phyloP scores from a whole-genome alignment of 2,113 vertebrate genomes.

The Pituophis catenifer region DNA sequence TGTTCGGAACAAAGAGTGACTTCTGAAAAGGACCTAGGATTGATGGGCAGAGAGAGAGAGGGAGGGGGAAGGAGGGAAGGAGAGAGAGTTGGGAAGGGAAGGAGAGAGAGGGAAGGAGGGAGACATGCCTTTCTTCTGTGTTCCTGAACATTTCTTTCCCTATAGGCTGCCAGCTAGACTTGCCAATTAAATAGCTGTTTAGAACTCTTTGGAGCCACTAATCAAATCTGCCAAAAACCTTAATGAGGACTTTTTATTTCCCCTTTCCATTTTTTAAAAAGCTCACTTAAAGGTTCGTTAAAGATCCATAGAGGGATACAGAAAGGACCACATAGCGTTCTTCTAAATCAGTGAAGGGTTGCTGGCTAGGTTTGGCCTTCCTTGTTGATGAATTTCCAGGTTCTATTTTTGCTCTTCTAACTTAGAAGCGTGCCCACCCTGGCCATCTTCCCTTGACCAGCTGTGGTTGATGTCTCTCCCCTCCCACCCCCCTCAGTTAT shows the following conservation, averaged over 20 bases:
- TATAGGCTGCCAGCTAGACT: conserved; percentile 33
- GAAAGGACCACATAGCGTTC: neutral
- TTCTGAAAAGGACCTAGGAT: neutral
- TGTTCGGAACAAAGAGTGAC: neutral
- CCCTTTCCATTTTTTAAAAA: conserved; percentile 43
- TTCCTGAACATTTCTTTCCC: neutral
- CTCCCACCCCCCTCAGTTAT: neutral
- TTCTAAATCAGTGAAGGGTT: neutral
- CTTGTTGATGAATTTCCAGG: neutral
- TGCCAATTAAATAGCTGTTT: conserved; percentile 48
- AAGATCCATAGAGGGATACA: conserved; percentile 36
- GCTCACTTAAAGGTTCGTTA: conserved; percentile 59
- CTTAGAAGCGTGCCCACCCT: neutral
- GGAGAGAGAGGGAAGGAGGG: too few relatives aligned
- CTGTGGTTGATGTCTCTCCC: neutral
- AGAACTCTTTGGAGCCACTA: conserved; percentile 50
- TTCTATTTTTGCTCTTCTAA: neutral
- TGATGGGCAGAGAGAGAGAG: neutral
- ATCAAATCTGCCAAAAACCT: conserved; percentile 61
- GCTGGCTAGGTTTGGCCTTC: neutral
- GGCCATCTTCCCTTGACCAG: neutral
- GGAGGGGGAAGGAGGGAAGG: too few relatives aligned
- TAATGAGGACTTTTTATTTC: conserved; percentile 48
- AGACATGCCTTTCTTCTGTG: fast-evolving
- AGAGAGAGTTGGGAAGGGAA: too few relatives aligned